phyloP scores from a whole-genome alignment of 2,888 invertebrate genomes.

The Cylloceria caligata region DNA sequence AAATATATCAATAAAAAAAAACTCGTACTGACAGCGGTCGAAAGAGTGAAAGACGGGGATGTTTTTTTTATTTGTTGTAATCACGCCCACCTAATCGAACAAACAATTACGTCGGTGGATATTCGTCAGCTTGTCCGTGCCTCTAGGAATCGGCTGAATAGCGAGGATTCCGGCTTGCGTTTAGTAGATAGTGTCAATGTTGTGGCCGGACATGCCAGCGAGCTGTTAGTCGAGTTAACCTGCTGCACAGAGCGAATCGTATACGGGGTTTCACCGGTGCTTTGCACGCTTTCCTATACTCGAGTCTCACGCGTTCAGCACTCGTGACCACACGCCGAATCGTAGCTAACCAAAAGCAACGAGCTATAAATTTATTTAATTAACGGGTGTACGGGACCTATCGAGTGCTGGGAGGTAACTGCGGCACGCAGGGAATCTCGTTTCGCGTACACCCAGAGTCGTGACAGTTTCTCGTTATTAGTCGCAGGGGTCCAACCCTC shows the following conservation, averaged over 20 bases:
- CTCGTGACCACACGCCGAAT: conserved; percentile 61
- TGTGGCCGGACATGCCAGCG: conserved; percentile 41
- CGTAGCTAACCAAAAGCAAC: conserved; percentile 69
- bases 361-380: conserved; percentile 72
- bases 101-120: conserved; percentile 55
- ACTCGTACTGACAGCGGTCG: too few relatives aligned
- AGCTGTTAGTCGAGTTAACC: conserved; percentile 37
- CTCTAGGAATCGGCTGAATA: conserved; percentile 40
- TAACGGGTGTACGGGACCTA: conserved; percentile 61
- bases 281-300: conserved; percentile 1
- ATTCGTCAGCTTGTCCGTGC: conserved; percentile 54
- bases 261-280: background rate
- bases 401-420: conserved; percentile 38
- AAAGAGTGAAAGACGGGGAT: too few relatives aligned
- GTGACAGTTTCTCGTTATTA: conserved; percentile 70
- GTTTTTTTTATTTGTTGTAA: background rate
- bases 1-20: too few relatives aligned
- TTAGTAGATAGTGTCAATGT: conserved; percentile 54
- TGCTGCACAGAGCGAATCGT: conserved; percentile 4
- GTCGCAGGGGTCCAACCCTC: conserved; percentile 37
- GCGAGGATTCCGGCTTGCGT: conserved; percentile 40
- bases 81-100: conserved; percentile 27
- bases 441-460: conserved; percentile 45
- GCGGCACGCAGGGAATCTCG: conserved; percentile 37
- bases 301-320: conserved; percentile 10